Evolutionary conservation across 2,888 invertebrate genomes (phyloP).

Genomic region (Watsonalla cultraria): DNA sequence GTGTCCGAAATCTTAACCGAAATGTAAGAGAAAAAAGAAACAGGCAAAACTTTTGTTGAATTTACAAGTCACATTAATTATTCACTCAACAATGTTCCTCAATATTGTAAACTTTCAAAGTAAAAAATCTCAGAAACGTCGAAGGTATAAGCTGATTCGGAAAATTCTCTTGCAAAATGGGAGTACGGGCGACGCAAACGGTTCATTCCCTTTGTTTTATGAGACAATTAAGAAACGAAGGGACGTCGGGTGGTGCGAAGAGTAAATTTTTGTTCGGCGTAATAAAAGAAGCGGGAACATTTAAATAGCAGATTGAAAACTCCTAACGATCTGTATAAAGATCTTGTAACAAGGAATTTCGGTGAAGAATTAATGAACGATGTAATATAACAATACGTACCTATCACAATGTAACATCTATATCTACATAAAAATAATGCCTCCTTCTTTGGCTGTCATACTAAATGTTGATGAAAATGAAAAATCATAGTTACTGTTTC

Average conservation of each 20-base stretch:
- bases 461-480: too few relatives aligned
- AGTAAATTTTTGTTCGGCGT: conserved; percentile 49
- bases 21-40: neutral
- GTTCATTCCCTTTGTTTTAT: conserved; percentile 64
- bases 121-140: conserved; percentile 26
- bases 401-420: neutral
- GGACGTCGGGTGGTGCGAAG: conserved; percentile 42
- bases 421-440: neutral
- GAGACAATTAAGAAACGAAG: conserved; percentile 58
- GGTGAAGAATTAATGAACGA: conserved; percentile 25
- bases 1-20: neutral
- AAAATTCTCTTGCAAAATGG: conserved; percentile 34
- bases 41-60: neutral
- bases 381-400: neutral
- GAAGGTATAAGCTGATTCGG: conserved; percentile 32
- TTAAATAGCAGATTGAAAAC: conserved; percentile 59
- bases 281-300: conserved; percentile 50
- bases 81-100: neutral
- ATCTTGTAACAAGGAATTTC: conserved; percentile 21
- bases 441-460: neutral
- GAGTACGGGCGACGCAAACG: conserved; percentile 42
- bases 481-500: too few relatives aligned
- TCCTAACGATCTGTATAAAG: conserved; percentile 52
- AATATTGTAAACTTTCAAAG: neutral
- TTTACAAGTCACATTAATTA: neutral